Conservation (phyloP, 2,113 vertebrate genomes). For the Lipophrys pholis region DNA sequence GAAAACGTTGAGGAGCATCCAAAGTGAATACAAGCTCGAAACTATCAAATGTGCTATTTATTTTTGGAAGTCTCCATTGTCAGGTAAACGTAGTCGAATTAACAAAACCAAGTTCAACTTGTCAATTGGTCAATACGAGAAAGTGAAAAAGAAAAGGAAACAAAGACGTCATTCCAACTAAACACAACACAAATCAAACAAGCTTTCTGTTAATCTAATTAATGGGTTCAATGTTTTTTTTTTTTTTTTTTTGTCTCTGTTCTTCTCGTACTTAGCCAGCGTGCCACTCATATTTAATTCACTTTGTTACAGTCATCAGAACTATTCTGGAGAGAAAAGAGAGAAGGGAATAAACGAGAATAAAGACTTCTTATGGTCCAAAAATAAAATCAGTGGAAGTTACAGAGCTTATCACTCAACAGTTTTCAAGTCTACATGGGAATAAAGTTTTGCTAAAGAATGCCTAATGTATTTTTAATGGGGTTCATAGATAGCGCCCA, state of each 20-base stretch:
- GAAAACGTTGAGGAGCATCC: constrained; percentile 30
- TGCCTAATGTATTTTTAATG: no score
- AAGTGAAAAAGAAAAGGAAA: neutral
- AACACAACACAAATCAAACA: constrained; percentile 37
- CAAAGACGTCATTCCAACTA: neutral
- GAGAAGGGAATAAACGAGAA: constrained; percentile 41
- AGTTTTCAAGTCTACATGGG: constrained; percentile 24
- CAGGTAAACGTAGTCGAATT: constrained; percentile 6
- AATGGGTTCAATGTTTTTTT: constrained; percentile 50
- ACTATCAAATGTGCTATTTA: neutral
- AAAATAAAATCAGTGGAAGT: constrained; percentile 52
- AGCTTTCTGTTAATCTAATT: constrained; percentile 54
- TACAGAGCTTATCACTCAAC: constrained; percentile 19
- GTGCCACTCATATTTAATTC: constrained; percentile 65
- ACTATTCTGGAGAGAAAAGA: constrained; percentile 39
- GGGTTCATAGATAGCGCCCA: no score
- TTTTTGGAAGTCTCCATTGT: neutral
- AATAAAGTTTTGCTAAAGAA: constrained; percentile 19
- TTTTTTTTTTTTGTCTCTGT: constrained; percentile 47
- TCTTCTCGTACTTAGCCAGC: constrained; percentile 57
- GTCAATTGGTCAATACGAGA: constrained; percentile 20
- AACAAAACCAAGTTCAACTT: constrained; percentile 13
- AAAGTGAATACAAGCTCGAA: neutral
- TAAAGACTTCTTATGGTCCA: constrained; percentile 45
- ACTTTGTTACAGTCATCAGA: constrained; percentile 57